phyloP scores from a whole-genome alignment of 2,888 invertebrate genomes.

The Platypus cylindrus region DNA sequence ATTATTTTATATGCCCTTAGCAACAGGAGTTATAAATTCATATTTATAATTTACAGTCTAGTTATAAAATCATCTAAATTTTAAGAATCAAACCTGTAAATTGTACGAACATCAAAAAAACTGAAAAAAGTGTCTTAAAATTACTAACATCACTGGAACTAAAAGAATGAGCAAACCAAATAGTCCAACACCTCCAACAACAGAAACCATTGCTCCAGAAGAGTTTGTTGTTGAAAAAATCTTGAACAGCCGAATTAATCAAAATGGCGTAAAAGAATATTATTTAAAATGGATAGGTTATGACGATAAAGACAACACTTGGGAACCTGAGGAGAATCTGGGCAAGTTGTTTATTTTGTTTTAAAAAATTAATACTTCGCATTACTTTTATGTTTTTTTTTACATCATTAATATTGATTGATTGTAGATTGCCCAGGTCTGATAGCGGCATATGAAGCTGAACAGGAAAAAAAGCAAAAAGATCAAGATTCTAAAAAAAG shows the following conservation, averaged over 20 bases:
- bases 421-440: constrained; percentile 80
- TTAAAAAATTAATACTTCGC: neutral
- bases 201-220: constrained; percentile 49
- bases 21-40: no score
- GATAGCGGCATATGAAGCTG: constrained; percentile 76
- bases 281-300: constrained; percentile 64
- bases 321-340: constrained; percentile 75
- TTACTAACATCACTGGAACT: no score
- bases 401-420: no score
- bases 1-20: no score
- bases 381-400: constrained; percentile 1
- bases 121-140: no score
- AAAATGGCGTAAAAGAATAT: constrained; percentile 45
- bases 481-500: constrained; percentile 37
- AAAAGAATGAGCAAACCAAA: constrained; percentile 23
- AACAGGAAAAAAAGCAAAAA: constrained; percentile 44
- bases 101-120: neutral
- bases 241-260: constrained; percentile 60
- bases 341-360: constrained; percentile 3
- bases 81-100: no score
- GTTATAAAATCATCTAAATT: no score
- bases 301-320: constrained; percentile 82
- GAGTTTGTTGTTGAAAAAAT: constrained; percentile 88
- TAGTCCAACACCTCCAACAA: constrained; percentile 13
- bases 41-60: no score